These are phyloP conservation scores for Cheilosia scutellata DNA, from an alignment of 2,888 invertebrate genomes.

Conservation along the genomic window DNA sequence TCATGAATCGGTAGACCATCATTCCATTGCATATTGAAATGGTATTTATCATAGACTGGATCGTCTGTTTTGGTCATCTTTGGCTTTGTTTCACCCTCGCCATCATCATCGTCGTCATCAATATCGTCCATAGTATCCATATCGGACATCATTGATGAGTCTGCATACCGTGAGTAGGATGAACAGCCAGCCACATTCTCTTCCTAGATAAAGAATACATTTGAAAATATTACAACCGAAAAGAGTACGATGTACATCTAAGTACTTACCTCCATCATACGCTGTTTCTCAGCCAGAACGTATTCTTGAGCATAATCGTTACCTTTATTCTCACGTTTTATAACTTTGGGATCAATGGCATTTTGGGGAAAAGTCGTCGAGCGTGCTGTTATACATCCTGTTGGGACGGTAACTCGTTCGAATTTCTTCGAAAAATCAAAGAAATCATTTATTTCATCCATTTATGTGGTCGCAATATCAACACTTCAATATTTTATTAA, in stretches of 20 bases:
- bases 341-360: slow-evolving; percentile 71
- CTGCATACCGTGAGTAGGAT: slow-evolving; percentile 2
- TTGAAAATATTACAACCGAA: neutral
- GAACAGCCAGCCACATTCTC: slow-evolving; percentile 21
- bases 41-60: slow-evolving; percentile 79
- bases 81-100: slow-evolving; percentile 58
- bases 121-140: slow-evolving; percentile 81
- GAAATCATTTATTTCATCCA: slow-evolving; percentile 82
- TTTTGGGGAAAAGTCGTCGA: slow-evolving; percentile 49
- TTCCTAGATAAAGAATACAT: slow-evolving; percentile 26
- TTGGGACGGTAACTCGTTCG: slow-evolving; percentile 76
- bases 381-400: slow-evolving; percentile 77
- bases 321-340: slow-evolving; percentile 79
- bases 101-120: slow-evolving; percentile 73
- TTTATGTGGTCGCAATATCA: slow-evolving; percentile 39
- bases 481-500: too few relatives aligned
- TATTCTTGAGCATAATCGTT: slow-evolving; percentile 79
- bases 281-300: slow-evolving; percentile 78
- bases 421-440: slow-evolving; percentile 83
- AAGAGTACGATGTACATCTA: neutral
- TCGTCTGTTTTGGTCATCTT: slow-evolving; percentile 77
- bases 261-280: slow-evolving; percentile 78
- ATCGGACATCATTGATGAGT: slow-evolving; percentile 58
- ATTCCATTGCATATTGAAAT: slow-evolving; percentile 80
- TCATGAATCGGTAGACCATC: slow-evolving; percentile 81